phyloP scores from a whole-genome alignment of 2,797 vertebrate species.

The Gymnopithys bicolor region DNA sequence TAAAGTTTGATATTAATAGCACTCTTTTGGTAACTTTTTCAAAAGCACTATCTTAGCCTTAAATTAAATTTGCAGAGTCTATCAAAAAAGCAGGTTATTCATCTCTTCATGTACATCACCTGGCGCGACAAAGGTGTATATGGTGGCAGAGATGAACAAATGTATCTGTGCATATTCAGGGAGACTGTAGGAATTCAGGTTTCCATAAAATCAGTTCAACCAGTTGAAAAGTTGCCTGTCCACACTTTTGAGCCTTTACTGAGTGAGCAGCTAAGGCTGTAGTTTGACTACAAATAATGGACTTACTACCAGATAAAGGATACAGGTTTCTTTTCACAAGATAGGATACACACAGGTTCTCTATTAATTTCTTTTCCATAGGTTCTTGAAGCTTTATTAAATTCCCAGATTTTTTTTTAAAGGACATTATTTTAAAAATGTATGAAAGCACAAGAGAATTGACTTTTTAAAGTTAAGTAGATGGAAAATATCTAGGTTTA shows the following conservation, averaged over 20 bases:
- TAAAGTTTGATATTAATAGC: slow-evolving; percentile 12
- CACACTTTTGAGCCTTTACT: not conserved
- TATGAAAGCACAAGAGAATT: not conserved
- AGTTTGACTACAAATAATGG: not conserved
- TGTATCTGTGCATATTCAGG: not conserved
- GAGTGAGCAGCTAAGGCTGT: not conserved
- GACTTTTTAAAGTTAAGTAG: not conserved
- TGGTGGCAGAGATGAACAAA: not conserved
- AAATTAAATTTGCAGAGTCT: not conserved
- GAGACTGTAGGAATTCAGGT: not conserved
- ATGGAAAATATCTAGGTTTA: not conserved
- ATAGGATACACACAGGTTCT: not conserved
- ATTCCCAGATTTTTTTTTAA: not conserved
- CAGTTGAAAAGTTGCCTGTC: not conserved
- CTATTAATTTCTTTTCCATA: not conserved
- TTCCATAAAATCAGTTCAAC: not conserved
- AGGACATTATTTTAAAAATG: not conserved
- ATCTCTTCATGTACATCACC: not conserved
- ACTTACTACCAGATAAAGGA: not conserved
- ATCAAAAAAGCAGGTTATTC: not conserved
- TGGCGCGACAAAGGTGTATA: not conserved
- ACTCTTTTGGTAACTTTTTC: slow-evolving; percentile 6
- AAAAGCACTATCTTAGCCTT: not conserved
- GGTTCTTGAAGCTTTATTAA: not conserved
- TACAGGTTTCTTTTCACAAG: not conserved